These are phyloP conservation scores for Phortica okadai DNA, from an alignment of 2,888 invertebrate genomes.

Conservation along the genomic window DNA sequence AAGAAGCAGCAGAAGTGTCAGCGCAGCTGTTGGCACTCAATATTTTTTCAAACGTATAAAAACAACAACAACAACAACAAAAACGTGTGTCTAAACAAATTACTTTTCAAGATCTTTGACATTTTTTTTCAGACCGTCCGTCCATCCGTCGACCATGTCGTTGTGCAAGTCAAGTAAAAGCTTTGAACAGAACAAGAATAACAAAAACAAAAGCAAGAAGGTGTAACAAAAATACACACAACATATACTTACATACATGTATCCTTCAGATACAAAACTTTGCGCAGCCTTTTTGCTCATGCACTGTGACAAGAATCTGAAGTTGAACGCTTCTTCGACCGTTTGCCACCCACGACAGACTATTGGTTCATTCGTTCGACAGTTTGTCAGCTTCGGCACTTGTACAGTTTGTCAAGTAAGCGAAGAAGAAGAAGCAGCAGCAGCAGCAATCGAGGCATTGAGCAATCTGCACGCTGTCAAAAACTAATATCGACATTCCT, in stretches of 20 bases:
- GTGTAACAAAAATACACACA: background rate
- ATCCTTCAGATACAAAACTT: no score
- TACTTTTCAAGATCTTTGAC: constrained; percentile 15
- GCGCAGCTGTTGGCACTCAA: constrained; percentile 19
- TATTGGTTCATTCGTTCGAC: no score
- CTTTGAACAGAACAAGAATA: background rate
- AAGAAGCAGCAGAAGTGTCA: background rate
- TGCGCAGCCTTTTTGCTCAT: no score
- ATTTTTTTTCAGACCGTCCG: background rate
- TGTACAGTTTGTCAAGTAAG: background rate
- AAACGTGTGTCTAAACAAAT: constrained; percentile 14
- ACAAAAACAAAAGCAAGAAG: background rate
- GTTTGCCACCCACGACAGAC: no score
- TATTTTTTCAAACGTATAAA: background rate
- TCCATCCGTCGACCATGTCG: background rate
- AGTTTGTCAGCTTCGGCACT: background rate
- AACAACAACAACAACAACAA: background rate
- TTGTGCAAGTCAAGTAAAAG: background rate
- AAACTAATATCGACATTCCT: constrained; percentile 29
- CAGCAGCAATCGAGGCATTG: background rate
- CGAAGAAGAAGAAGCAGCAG: no score
- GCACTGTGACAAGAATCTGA: no score
- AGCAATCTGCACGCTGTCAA: constrained; percentile 26
- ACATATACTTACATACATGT: background rate
- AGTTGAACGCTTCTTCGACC: no score